These are phyloP conservation scores for Magallana angulata DNA, from an alignment of 1,140 invertebrate genomes.

Conservation along the genomic window DNA sequence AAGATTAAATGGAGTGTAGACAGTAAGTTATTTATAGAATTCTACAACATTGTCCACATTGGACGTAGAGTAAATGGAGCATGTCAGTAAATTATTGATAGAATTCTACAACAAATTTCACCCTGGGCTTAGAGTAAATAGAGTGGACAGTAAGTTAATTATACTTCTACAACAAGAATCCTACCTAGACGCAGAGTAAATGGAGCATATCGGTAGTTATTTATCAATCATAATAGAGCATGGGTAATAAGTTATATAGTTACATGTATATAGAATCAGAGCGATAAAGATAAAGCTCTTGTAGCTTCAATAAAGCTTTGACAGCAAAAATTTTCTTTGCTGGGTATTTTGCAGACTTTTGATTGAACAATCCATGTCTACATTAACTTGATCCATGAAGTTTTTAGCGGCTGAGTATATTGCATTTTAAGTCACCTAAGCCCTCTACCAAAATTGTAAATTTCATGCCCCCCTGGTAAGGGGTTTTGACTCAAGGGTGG, in stretches of 20 bases:
- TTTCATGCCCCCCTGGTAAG: no score
- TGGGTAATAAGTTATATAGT: constrained; percentile 89
- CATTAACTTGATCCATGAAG: no score
- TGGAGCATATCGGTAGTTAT: neutral
- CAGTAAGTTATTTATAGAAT: constrained; percentile 78
- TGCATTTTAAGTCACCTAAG: no score
- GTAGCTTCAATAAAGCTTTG: no score
- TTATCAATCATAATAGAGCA: constrained; percentile 88
- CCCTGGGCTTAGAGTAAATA: constrained; percentile 86
- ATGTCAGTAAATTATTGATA: constrained; percentile 85
- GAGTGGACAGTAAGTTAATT: constrained; percentile 89
- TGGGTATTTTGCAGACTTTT: no score
- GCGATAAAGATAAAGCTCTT: no score
- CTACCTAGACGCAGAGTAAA: neutral
- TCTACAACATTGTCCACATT: constrained; percentile 64
- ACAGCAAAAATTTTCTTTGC: neutral
- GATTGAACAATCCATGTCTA: no score
- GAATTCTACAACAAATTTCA: constrained; percentile 81
- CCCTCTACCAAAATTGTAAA: no score
- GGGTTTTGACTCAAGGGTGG: no score
- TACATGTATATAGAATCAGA: constrained; percentile 8
- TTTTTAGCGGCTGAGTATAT: no score
- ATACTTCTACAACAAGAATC: constrained; percentile 63
- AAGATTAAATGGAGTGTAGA: constrained; percentile 96
- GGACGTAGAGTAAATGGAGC: neutral